Percentiles rank a stretch among this genome's conserved stretches.
Conservation (phyloP, 1,140 invertebrate genomes). For the Goniozus legneri region DNA sequence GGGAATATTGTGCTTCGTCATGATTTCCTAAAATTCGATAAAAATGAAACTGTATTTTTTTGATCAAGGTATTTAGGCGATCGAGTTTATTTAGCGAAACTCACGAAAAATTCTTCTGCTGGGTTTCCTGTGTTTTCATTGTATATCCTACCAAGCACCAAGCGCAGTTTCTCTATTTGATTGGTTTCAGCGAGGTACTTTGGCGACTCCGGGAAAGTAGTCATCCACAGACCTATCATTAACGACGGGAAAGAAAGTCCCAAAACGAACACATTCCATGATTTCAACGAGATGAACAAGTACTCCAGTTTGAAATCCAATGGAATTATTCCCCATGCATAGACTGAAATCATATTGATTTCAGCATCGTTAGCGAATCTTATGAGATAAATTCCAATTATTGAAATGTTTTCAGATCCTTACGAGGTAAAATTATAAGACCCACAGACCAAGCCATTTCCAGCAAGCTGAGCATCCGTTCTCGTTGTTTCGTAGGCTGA, state of each 20-base stretch:
- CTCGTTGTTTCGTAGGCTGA: conserved; percentile 54
- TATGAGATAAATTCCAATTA: conserved; percentile 1
- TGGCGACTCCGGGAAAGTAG: conserved; percentile 53
- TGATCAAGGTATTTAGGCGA: no score
- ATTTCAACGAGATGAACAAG: conserved; percentile 44
- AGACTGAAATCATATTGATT: not conserved
- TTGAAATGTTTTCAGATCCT: conserved; percentile 8
- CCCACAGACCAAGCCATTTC: conserved; percentile 62
- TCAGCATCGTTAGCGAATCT: not conserved
- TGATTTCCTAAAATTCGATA: not conserved
- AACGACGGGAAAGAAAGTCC: conserved; percentile 27
- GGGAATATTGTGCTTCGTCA: not conserved
- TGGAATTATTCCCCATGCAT: conserved; percentile 51
- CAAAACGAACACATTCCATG: conserved; percentile 53
- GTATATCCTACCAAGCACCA: conserved; percentile 57
- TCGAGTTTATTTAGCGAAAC: conserved; percentile 15
- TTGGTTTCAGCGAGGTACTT: conserved; percentile 55
- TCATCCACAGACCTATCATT: conserved; percentile 28
- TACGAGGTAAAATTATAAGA: conserved; percentile 57
- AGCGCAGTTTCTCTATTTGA: conserved; percentile 51
- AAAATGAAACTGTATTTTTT: not conserved
- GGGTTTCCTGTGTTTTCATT: conserved; percentile 53
- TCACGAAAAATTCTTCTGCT: conserved; percentile 54
- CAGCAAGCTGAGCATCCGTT: conserved; percentile 57
- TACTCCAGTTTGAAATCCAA: conserved; percentile 39